A percentile compares a stretch with the other conserved stretches of the same genome.
phyloP scores from a whole-genome alignment of 1,140 invertebrate genomes.

The Micrasema longulum region DNA sequence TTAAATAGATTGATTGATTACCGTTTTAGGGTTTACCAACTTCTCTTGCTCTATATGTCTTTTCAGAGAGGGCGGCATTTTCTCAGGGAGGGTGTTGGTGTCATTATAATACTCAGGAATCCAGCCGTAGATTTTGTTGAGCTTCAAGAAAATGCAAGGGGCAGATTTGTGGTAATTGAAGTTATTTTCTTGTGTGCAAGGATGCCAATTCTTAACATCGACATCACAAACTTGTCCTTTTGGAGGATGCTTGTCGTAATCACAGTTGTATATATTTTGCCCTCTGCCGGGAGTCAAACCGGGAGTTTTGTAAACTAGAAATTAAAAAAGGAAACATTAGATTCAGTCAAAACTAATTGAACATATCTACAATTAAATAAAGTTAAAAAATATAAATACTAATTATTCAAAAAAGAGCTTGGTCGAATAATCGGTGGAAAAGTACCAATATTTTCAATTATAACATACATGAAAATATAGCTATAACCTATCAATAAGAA shows the following conservation, averaged over 20 bases:
- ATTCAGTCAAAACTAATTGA: too few species aligned
- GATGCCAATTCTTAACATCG: slow-evolving; percentile 72
- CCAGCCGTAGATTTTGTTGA: slow-evolving; percentile 87
- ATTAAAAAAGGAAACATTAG: background rate
- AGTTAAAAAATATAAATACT: too few species aligned
- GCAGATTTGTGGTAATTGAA: slow-evolving; percentile 82
- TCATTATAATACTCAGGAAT: slow-evolving; percentile 78
- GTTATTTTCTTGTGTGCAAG: slow-evolving; percentile 77
- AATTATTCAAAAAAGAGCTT: too few species aligned
- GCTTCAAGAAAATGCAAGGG: slow-evolving; percentile 85
- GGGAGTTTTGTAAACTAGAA: slow-evolving; percentile 76
- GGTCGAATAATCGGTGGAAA: too few species aligned
- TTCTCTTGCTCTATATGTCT: slow-evolving; percentile 70
- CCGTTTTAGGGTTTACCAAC: slow-evolving; percentile 58
- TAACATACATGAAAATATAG: too few species aligned
- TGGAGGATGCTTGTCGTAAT: slow-evolving; percentile 71
- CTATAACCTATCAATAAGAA: too few species aligned
- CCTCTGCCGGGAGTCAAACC: slow-evolving; percentile 74
- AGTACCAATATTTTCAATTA: too few species aligned
- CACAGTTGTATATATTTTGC: slow-evolving; percentile 76
- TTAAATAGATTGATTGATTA: too few species aligned
- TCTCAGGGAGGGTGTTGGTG: slow-evolving; percentile 69
- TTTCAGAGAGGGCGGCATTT: slow-evolving; percentile 76
- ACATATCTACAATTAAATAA: too few species aligned
- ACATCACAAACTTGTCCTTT: slow-evolving; percentile 80